Conservation (phyloP, 2,888 invertebrate genomes). For the Pheosia tremula region DNA sequence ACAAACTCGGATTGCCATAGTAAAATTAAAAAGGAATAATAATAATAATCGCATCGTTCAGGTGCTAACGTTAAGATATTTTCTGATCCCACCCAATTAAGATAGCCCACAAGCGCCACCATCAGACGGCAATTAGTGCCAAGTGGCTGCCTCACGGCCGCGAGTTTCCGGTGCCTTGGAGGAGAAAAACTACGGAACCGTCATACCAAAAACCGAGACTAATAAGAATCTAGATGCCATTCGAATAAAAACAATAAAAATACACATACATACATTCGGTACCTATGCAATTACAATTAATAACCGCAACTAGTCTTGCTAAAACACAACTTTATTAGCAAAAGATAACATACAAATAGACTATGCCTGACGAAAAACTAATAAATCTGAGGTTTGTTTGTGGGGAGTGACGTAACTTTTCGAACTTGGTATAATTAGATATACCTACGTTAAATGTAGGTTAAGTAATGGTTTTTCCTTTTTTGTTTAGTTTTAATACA, state of each 20-base stretch:
- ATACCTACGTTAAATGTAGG: slow-evolving; percentile 11
- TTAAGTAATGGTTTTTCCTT: slow-evolving; percentile 27
- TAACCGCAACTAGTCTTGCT: no score
- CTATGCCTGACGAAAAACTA: no score
- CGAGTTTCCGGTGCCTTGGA: slow-evolving; percentile 42
- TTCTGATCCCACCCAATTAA: slow-evolving; percentile 1
- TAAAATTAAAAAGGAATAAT: no score
- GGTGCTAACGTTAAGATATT: slow-evolving; percentile 11
- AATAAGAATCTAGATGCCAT: slow-evolving; percentile 4
- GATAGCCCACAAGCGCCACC: slow-evolving; percentile 37
- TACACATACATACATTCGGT: no score
- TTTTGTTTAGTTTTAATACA: slow-evolving; percentile 35
- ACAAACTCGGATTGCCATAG: no score
- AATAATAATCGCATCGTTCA: slow-evolving; percentile 4
- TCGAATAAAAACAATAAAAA: no score
- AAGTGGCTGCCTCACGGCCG: slow-evolving; percentile 41
- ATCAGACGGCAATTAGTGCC: slow-evolving; percentile 48
- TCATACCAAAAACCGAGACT: slow-evolving; percentile 51
- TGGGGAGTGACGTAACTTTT: no score
- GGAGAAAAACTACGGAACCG: slow-evolving; percentile 39
- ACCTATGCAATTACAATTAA: no score
- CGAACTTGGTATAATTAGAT: no score
- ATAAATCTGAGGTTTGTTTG: no score
- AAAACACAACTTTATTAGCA: no score
- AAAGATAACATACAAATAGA: no score